Base-by-base conservation (phyloP, 2,888 invertebrate genomes). In the Stegana nigrithorax region DNA sequence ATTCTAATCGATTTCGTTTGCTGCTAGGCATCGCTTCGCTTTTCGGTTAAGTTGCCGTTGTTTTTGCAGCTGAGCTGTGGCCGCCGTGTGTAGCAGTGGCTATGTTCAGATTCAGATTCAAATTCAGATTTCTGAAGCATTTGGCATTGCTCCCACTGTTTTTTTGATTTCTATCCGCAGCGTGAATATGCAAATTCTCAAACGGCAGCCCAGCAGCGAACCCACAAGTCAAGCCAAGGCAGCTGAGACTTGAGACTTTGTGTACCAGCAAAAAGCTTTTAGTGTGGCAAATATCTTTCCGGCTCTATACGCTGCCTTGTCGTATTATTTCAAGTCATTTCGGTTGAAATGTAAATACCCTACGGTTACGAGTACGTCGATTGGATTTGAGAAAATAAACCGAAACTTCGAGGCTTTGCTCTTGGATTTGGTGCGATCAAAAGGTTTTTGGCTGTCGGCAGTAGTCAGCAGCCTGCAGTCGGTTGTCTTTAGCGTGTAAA, bases 141-240 rank as follows among this genome's bases (percentile, higher is more conserved):
- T 50, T 26, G 62, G 58, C 58, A 57, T 59, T 67, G 69, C 72
- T 71, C 73, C 75, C 80, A 75, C 80, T 76, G 76, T 78, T 76
- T n/a, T n/a, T n/a, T 80, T 80, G 80, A 76, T 76, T 76, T 80
- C 76, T 70, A 80, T 76, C 75, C 75, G 68, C 76, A 80, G 76
- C 75, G 76, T 71, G 78, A 76, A 76, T 78, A 76, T 76, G 80
- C 78, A 76, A 76, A 76, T 76, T 72, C 36, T 32, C 12, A 21
- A 19, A 21, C 45, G 23, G 19, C 25, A 26, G 42, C 25, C 17
- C n/a, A 23, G 44, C 26, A 10, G 21, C n/a, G 27, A 59, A 45
- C 19, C 44, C 59, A 50, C 59, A 25, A 25, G n/a, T n/a, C n/a
- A n/a, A n/a, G n/a, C n/a, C 29, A 59, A 55, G 21, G 21, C 25